Percentiles rank a stretch among this genome's conserved stretches.
phyloP scores from a whole-genome alignment of 2,888 invertebrate species.

The Athrips mouffetella region DNA sequence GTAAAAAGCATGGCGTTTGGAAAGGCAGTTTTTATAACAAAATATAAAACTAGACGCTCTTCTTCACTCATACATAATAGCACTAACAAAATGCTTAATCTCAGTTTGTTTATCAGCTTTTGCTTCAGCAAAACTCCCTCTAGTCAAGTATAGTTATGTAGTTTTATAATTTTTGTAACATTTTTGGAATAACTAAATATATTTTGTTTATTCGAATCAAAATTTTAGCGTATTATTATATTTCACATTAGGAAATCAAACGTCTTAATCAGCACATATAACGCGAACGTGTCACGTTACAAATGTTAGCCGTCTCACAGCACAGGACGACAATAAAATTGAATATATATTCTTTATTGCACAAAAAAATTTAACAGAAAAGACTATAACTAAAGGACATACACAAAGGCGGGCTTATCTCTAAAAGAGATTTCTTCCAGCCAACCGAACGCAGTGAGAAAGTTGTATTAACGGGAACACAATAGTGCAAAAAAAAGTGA shows the following conservation, averaged over 20 bases:
- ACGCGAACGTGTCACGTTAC: conserved; percentile 50
- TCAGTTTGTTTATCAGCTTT: conserved; percentile 10
- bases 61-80: neutral
- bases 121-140: conserved; percentile 11
- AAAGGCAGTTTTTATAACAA: neutral
- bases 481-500: no score
- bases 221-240: conserved; percentile 30
- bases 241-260: conserved; percentile 18
- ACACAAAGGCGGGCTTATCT: no score
- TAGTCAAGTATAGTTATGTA: neutral
- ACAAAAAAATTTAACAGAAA: no score
- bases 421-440: no score
- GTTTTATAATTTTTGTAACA: neutral
- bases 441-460: no score
- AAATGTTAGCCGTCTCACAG: conserved; percentile 26
- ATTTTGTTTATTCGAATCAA: conserved; percentile 3
- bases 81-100: no score
- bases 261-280: conserved; percentile 47
- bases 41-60: neutral
- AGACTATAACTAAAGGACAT: no score
- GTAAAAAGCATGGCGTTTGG: neutral
- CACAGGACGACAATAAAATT: no score
- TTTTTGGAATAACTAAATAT: conserved; percentile 18
- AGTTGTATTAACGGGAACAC: no score
- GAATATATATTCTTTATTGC: no score